These are phyloP conservation scores for Arctocebus calabarensis DNA, from an alignment of 2,797 vertebrate species.

Conservation along the genomic window DNA sequence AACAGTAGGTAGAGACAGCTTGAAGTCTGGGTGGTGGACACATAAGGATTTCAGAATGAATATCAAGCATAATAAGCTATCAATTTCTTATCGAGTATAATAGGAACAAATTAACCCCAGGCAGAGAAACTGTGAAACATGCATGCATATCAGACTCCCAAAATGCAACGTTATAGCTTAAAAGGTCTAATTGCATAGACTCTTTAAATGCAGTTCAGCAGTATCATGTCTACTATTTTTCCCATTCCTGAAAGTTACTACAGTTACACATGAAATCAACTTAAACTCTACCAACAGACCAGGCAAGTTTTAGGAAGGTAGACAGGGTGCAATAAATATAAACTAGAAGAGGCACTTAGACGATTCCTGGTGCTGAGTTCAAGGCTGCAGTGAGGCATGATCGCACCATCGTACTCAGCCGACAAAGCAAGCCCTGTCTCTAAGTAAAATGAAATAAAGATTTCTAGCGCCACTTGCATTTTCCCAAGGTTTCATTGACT, in stretches of 20 bases:
- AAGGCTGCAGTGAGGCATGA: neutral
- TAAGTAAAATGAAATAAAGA: neutral
- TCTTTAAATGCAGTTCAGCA: neutral
- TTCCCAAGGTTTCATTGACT: neutral
- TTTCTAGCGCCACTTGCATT: neutral
- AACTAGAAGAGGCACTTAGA: neutral
- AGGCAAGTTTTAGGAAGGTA: neutral
- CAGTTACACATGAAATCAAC: neutral
- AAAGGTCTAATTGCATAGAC: neutral
- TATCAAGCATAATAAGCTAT: slow-evolving; percentile 53
- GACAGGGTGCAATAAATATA: accelerated
- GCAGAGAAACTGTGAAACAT: neutral
- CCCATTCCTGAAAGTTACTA: neutral
- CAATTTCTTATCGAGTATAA: slow-evolving; percentile 49
- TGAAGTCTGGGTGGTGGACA: slow-evolving; percentile 44
- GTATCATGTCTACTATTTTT: neutral
- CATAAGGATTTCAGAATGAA: neutral
- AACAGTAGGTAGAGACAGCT: neutral
- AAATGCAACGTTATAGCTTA: neutral
- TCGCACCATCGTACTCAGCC: neutral
- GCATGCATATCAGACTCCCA: neutral
- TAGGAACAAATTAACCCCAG: slow-evolving; percentile 40
- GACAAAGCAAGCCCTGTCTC: neutral
- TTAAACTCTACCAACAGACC: neutral
- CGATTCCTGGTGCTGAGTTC: neutral